phyloP scores from a whole-genome alignment of 2,888 invertebrate species.

The Ormyrus labotus region DNA sequence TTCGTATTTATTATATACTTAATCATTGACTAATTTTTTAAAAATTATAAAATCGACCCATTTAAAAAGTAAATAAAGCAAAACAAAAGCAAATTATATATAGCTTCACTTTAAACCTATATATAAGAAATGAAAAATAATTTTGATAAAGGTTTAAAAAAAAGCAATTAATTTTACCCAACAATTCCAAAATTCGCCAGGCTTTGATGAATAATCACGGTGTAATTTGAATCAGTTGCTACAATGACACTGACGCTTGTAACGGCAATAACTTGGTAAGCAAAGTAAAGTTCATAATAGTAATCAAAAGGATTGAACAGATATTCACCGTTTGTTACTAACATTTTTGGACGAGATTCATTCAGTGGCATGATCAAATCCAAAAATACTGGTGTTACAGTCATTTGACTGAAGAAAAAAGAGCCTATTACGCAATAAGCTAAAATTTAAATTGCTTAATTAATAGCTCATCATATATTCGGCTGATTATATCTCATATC shows the following conservation, averaged over 20 bases:
- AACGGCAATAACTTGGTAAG: background rate
- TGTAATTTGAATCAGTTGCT: background rate
- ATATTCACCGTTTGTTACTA: constrained; percentile 7
- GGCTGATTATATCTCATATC: too few species aligned
- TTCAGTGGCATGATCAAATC: constrained; percentile 20
- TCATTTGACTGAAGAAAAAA: constrained; percentile 12
- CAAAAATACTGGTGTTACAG: background rate
- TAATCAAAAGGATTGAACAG: constrained; percentile 24
- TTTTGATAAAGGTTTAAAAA: background rate
- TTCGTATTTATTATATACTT: too few species aligned
- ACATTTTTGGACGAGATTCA: constrained; percentile 8
- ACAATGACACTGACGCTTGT: background rate
- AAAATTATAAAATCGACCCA: too few species aligned
- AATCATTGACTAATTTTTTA: too few species aligned
- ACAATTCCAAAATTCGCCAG: constrained; percentile 8
- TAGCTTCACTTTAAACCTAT: too few species aligned
- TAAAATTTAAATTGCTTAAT: background rate
- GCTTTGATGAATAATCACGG: background rate
- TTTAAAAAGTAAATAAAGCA: too few species aligned
- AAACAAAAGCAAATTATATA: too few species aligned
- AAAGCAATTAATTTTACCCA: background rate
- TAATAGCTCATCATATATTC: too few species aligned
- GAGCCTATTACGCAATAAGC: background rate
- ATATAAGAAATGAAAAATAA: too few species aligned
- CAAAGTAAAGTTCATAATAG: background rate